Percentiles rank a stretch among this genome's conserved stretches.
These are phyloP conservation scores for Gastrophysa polygoni DNA, from an alignment of 2,888 invertebrate genomes.

Conservation along the genomic window DNA sequence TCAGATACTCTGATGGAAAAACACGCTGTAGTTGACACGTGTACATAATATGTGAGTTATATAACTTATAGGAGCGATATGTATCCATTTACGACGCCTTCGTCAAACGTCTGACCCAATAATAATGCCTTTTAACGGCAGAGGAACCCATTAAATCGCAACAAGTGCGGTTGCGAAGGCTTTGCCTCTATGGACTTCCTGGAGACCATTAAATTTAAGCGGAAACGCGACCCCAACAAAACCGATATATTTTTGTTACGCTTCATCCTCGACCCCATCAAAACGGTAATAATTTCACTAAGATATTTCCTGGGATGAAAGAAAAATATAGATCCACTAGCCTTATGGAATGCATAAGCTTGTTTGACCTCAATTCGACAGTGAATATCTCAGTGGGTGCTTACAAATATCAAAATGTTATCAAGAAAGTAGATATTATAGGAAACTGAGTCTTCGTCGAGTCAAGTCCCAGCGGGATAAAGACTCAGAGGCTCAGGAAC, in stretches of 20 bases:
- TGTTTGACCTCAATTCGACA: too few species aligned
- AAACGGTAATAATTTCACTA: background rate
- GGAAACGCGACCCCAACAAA: background rate
- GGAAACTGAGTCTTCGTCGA: too few species aligned
- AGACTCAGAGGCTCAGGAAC: too few species aligned
- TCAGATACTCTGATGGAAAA: too few species aligned
- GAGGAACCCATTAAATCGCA: background rate
- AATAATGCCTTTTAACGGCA: background rate
- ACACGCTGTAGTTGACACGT: too few species aligned
- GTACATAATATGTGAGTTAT: too few species aligned
- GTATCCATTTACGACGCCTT: background rate
- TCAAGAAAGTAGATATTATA: too few species aligned
- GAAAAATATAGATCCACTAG: too few species aligned
- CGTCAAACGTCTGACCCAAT: background rate
- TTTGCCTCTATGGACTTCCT: background rate
- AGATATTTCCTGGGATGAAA: background rate
- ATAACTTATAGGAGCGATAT: background rate
- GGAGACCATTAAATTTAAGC: background rate
- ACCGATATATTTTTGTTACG: background rate
- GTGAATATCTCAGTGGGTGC: too few species aligned
- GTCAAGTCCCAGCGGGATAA: too few species aligned
- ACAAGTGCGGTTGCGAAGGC: background rate
- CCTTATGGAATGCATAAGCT: too few species aligned
- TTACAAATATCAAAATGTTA: too few species aligned
- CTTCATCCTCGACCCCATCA: background rate